phyloP scores from a whole-genome alignment of 2,888 invertebrate species.

The Volucella inflata region DNA sequence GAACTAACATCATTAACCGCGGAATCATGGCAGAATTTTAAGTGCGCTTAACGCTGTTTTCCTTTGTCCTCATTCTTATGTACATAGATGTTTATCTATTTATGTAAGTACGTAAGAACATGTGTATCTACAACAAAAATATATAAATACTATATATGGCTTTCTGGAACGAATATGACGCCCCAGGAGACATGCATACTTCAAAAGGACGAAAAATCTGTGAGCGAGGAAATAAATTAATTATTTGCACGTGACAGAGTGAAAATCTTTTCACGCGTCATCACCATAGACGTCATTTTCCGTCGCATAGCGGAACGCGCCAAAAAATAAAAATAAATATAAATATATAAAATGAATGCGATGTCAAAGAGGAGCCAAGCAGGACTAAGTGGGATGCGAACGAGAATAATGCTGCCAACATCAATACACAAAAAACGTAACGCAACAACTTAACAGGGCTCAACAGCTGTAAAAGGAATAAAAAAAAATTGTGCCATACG shows the following conservation, averaged over 20 bases:
- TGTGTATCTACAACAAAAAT: too few species aligned
- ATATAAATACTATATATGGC: too few species aligned
- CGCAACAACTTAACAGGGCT: constrained; percentile 5
- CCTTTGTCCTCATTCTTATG: not conserved
- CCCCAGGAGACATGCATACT: not conserved
- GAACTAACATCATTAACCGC: constrained; percentile 60
- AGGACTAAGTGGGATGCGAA: not conserved
- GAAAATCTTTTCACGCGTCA: constrained; percentile 49
- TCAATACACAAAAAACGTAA: too few species aligned
- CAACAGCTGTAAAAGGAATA: constrained; percentile 20
- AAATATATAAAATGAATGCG: not conserved
- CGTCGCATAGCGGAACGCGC: not conserved
- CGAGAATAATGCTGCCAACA: not conserved
- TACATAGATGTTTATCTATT: not conserved
- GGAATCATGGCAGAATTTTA: constrained; percentile 41
- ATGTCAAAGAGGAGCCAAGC: constrained; percentile 26
- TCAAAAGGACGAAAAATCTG: constrained; percentile 23
- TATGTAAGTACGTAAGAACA: not conserved
- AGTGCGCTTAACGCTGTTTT: constrained; percentile 16
- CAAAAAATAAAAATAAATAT: constrained; percentile 31
- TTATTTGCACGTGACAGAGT: constrained; percentile 62
- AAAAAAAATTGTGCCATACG: constrained; percentile 18
- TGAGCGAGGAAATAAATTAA: constrained; percentile 44
- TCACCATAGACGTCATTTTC: constrained; percentile 22
- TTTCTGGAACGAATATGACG: too few species aligned